phyloP scores from a whole-genome alignment of 2,888 invertebrate species.

The Panzeria rudis region DNA sequence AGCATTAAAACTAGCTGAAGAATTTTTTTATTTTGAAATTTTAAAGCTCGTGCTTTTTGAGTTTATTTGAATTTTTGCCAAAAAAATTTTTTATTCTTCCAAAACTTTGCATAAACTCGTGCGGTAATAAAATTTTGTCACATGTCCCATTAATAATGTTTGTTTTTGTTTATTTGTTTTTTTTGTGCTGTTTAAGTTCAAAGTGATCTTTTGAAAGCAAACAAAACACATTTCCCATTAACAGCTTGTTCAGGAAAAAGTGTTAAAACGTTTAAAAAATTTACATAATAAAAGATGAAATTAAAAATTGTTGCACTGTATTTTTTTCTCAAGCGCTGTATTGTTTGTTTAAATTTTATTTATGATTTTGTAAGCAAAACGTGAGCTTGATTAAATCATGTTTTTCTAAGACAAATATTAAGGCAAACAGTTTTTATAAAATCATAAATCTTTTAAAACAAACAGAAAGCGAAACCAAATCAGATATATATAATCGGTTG shows the following conservation, averaged over 20 bases:
- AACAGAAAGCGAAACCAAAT: slow-evolving; percentile 27
- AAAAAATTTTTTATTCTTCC: slow-evolving; percentile 20
- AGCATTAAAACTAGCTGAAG: slow-evolving; percentile 26
- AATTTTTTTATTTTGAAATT: neutral
- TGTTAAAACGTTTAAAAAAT: slow-evolving; percentile 30
- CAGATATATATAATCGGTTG: slow-evolving; percentile 13
- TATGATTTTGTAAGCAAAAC: slow-evolving; percentile 56
- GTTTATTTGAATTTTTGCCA: neutral
- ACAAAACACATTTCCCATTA: neutral
- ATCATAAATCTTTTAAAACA: slow-evolving; percentile 50
- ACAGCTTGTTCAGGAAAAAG: slow-evolving; percentile 20
- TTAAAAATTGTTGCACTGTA: slow-evolving; percentile 26
- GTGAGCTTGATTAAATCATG: slow-evolving; percentile 30
- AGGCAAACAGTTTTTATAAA: slow-evolving; percentile 21
- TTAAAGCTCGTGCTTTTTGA: slow-evolving; percentile 37
- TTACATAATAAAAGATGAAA: slow-evolving; percentile 42
- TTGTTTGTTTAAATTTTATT: slow-evolving; percentile 50
- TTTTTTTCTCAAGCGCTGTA: neutral
- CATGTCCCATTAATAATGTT: neutral
- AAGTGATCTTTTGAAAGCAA: slow-evolving; percentile 44
- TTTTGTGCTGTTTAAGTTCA: neutral
- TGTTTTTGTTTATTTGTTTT: neutral
- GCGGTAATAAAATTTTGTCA: slow-evolving; percentile 43
- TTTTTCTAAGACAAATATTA: neutral
- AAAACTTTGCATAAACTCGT: slow-evolving; percentile 42